Conservation (phyloP, 2,797 vertebrate species). For the Molothrus aeneus region DNA sequence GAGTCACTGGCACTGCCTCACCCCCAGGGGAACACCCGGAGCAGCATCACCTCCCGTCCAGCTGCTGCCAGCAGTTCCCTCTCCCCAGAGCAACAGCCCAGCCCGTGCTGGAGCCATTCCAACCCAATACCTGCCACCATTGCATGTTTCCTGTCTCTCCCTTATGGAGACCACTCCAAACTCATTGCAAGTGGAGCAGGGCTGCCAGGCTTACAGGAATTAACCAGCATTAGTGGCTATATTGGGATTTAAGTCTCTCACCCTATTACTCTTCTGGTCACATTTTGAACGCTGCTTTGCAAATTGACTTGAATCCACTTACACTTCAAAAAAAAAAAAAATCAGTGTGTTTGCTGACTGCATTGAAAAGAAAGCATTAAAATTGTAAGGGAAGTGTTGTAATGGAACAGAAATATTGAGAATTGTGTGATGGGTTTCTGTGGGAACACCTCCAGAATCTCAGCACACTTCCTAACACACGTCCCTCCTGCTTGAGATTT, state of each 20-base stretch:
- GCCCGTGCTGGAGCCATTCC: not conserved
- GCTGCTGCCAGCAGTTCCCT: not conserved
- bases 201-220: conserved; percentile 71
- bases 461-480: not conserved
- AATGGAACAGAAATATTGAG: not conserved
- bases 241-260: conserved; percentile 79
- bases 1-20: not conserved
- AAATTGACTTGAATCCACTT: conserved; percentile 42
- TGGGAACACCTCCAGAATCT: not conserved
- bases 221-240: conserved; percentile 80
- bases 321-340: not conserved
- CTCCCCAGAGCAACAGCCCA: not conserved
- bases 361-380: not conserved
- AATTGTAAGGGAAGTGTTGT: not conserved
- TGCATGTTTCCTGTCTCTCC: conserved; percentile 37
- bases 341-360: not conserved
- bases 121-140: conserved; percentile 26
- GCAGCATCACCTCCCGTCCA: not conserved
- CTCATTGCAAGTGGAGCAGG: conserved; percentile 62
- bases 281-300: conserved; percentile 52
- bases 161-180: not conserved
- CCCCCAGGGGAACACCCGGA: fast-evolving
- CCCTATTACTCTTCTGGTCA: conserved; percentile 70
- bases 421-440: not conserved
- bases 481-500: not conserved